Conservation (phyloP, 2,888 invertebrate genomes). For the Himalopsyche japonica region DNA sequence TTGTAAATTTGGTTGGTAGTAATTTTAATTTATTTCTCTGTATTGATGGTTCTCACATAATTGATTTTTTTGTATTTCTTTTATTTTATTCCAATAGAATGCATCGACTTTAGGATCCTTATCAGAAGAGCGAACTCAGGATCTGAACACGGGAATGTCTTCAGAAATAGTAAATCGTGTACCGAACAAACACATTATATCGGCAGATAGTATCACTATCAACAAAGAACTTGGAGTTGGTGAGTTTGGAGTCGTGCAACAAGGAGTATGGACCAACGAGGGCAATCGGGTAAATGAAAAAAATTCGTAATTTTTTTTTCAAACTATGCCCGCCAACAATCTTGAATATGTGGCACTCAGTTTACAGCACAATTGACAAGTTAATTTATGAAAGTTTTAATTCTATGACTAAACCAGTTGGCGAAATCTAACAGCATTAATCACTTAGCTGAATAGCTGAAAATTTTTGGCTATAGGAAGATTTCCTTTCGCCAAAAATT, state of each 20-base stretch:
- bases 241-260: conserved; percentile 97
- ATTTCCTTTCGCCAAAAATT: too few species aligned
- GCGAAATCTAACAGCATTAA: too few species aligned
- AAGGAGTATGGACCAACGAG: conserved; percentile 95
- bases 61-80: background rate
- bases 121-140: conserved; percentile 45
- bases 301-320: too few species aligned
- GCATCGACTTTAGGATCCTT: conserved; percentile 24
- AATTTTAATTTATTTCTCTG: background rate
- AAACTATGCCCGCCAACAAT: too few species aligned
- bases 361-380: too few species aligned
- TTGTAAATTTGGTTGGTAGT: background rate
- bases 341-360: too few species aligned
- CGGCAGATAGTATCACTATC: conserved; percentile 87
- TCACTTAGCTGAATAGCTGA: too few species aligned
- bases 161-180: conserved; percentile 60
- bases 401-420: too few species aligned
- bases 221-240: conserved; percentile 95
- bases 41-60: background rate
- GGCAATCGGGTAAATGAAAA: conserved; percentile 74
- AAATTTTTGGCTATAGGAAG: too few species aligned
- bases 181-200: conserved; percentile 87
- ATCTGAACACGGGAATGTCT: conserved; percentile 39
- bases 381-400: too few species aligned
- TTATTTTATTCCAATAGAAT: background rate